These are phyloP conservation scores for Zaprionus africanus DNA, from an alignment of 1,140 invertebrate genomes.

Conservation along the genomic window DNA sequence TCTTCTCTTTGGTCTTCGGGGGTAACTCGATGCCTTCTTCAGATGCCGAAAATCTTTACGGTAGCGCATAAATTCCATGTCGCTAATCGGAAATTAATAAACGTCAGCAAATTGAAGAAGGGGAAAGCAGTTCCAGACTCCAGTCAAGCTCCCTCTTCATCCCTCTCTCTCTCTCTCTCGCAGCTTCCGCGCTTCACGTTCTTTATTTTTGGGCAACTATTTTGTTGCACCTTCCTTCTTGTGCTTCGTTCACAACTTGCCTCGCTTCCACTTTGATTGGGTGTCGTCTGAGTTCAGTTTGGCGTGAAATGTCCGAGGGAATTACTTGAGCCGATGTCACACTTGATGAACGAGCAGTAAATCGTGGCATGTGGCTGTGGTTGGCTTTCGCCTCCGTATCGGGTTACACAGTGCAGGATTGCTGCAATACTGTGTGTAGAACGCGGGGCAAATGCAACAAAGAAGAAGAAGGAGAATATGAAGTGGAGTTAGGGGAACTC, in stretches of 20 bases:
- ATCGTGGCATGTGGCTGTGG: slow-evolving; percentile 67
- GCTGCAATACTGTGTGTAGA: neutral
- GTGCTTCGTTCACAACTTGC: slow-evolving; percentile 9
- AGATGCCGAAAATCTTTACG: slow-evolving; percentile 50
- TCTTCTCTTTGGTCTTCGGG: neutral
- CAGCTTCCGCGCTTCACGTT: slow-evolving; percentile 51
- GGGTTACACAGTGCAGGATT: slow-evolving; percentile 39
- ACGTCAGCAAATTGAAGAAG: slow-evolving; percentile 58
- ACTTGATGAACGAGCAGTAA: slow-evolving; percentile 76
- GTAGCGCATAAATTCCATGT: slow-evolving; percentile 76
- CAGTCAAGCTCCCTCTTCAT: neutral
- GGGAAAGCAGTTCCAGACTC: neutral
- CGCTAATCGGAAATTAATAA: slow-evolving; percentile 77
- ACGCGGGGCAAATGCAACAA: neutral
- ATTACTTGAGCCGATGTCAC: slow-evolving; percentile 77
- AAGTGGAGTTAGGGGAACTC: neutral
- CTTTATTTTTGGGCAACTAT: slow-evolving; percentile 48
- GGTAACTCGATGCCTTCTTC: slow-evolving; percentile 48
- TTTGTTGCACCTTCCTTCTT: slow-evolving; percentile 31
- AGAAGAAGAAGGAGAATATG: neutral
- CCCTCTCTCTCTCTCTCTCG: neutral
- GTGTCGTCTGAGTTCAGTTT: slow-evolving; percentile 79
- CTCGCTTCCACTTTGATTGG: slow-evolving; percentile 66
- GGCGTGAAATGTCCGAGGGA: slow-evolving; percentile 76
- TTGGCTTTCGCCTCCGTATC: slow-evolving; percentile 54